A percentile compares a stretch with the other conserved stretches of the same genome.
Evolutionary conservation across 2,797 vertebrate genomes (phyloP).

Genomic region (Pteronotus mesoamericanus): DNA sequence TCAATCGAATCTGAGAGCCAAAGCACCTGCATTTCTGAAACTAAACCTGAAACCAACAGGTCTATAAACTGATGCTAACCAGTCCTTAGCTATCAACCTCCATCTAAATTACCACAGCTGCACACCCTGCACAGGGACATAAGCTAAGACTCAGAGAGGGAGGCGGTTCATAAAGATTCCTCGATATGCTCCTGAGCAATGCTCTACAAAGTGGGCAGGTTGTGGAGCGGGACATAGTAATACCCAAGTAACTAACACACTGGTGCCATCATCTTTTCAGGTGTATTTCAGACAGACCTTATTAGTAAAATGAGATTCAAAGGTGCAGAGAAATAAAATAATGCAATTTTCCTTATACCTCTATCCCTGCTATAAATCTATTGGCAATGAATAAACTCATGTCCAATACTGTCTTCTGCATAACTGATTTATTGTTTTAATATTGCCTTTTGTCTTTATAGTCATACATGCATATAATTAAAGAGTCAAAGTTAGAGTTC

Average conservation of each 20-base stretch:
- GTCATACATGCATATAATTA: not conserved
- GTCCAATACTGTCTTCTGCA: not conserved
- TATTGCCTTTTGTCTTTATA: not conserved
- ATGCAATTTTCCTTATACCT: not conserved
- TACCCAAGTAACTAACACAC: not conserved
- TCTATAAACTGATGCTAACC: not conserved
- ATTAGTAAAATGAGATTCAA: not conserved
- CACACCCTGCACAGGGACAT: not conserved
- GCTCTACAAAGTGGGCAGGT: not conserved
- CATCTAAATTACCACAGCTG: not conserved
- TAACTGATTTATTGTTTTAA: not conserved
- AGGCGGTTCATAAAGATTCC: not conserved
- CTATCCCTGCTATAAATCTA: not conserved
- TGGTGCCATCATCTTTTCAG: not conserved
- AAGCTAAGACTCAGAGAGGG: not conserved
- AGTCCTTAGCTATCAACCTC: not conserved
- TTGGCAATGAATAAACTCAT: not conserved
- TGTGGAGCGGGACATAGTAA: not conserved
- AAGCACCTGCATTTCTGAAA: conserved; percentile 35
- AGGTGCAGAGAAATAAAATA: not conserved
- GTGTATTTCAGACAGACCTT: not conserved
- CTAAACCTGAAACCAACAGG: conserved; percentile 29
- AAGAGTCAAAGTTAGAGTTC: not conserved
- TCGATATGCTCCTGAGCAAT: not conserved
- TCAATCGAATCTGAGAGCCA: not conserved